A percentile compares a stretch with the other conserved stretches of the same genome.
These are phyloP conservation scores for Sclerodermus sp. DNA, from an alignment of 2,888 invertebrate species.

Conservation along the genomic window DNA sequence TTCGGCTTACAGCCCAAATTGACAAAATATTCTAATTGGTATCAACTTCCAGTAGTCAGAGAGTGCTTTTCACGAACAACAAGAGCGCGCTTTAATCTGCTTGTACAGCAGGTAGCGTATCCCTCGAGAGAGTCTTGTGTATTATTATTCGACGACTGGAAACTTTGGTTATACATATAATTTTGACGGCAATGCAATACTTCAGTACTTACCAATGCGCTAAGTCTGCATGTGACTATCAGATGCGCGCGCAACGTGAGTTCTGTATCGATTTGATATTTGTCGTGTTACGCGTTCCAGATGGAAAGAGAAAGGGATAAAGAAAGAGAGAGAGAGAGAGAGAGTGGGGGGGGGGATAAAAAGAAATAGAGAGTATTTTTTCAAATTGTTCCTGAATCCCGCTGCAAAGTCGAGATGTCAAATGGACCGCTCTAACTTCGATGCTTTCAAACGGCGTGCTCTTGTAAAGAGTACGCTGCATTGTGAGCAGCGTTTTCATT, in stretches of 20 bases:
- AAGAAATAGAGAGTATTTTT: slow-evolving; percentile 6
- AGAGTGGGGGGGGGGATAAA: no score
- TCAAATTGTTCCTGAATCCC: slow-evolving; percentile 14
- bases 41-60: no score
- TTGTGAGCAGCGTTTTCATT: background rate
- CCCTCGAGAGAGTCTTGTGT: background rate
- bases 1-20: no score
- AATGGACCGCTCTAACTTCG: no score
- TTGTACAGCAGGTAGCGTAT: no score
- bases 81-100: no score
- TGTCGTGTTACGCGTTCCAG: slow-evolving; percentile 34
- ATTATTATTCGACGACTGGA: slow-evolving; percentile 11
- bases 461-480: no score
- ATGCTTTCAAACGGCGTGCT: no score
- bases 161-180: slow-evolving; percentile 20
- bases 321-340: no score
- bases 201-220: slow-evolving; percentile 32
- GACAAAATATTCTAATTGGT: no score
- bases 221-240: slow-evolving; percentile 24
- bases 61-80: no score
- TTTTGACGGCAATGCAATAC: slow-evolving; percentile 5
- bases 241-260: slow-evolving; percentile 34
- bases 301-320: no score
- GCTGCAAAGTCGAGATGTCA: background rate
- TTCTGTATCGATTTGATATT: slow-evolving; percentile 43